Evolutionary conservation across 2,888 invertebrate species (phyloP).

Genomic region (Synergus gifuensis): DNA sequence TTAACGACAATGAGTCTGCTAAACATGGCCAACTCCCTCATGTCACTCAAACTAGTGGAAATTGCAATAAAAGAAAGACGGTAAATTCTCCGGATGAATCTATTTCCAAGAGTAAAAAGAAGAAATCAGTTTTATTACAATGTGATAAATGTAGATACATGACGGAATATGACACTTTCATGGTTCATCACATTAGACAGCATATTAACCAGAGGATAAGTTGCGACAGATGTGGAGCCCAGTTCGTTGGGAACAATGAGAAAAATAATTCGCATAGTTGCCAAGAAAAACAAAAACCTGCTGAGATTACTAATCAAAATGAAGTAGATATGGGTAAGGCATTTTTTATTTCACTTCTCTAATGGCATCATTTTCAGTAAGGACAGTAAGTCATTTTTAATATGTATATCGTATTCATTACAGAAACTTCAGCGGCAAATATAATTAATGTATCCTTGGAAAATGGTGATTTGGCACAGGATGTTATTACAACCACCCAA

Average conservation of each 20-base stretch:
- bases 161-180: constrained; percentile 70
- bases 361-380: not conserved
- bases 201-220: constrained; percentile 60
- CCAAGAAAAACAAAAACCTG: not conserved
- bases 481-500: not conserved
- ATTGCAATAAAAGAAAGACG: constrained; percentile 4
- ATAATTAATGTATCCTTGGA: not conserved
- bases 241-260: constrained; percentile 24
- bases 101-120: constrained; percentile 47
- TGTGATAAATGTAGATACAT: constrained; percentile 76
- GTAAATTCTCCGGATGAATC: constrained; percentile 28
- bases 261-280: constrained; percentile 24
- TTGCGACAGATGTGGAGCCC: constrained; percentile 32
- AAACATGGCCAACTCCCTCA: constrained; percentile 59
- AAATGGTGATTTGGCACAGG: not conserved
- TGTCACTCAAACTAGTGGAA: not conserved
- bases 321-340: not conserved
- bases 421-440: not conserved
- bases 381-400: not conserved
- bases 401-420: not conserved
- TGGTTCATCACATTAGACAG: constrained; percentile 69
- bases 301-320: not conserved
- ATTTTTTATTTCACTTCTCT: not conserved
- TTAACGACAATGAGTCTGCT: constrained; percentile 62
- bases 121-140: constrained; percentile 70